Evolutionary conservation across 2,113 vertebrate genomes (phyloP), one percentile per base, ranked within the genome.

Genomic region (Neolamprologus kungweensis): DNA sequence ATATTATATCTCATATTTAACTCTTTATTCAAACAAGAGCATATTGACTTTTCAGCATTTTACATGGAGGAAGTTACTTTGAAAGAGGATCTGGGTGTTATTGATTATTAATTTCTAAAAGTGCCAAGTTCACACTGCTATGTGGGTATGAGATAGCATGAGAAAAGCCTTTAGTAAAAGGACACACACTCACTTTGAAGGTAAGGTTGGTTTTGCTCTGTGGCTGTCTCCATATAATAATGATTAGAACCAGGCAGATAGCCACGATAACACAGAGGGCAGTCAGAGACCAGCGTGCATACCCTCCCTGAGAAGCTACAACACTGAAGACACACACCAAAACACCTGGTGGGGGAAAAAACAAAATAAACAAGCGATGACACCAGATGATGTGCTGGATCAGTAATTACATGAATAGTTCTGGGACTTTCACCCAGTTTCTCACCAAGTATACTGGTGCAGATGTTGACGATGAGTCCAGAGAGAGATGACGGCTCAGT

Each of bases 141-240:
- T 42, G 21, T 47, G 35, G 10, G 21, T 13, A 51, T 55, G 16
- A 37, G 23, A 55, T 1, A 19, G 7, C 31, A 50, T 33, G 17
- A 75, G 6, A 55, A 47, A 79, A 23, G n/a, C 4, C 7, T 50
- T 6, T 5, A 17, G 9, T 17, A 8, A 91, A 50, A 21, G 31
- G 42, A 54, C 13, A 23, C 19, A 26, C 12, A 26, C 8, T 85
- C 86, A 99, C 98, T 97, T 98, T 99, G 91, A 99, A 99, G 3
- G 98, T 97, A 2, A 99, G 97, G 89, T 97, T 98, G 80, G 97
- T 96, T 92, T 98, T 98, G 97, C 98, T 99, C 94, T 99, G 97
- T 3, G 98, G 98, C 85, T 99, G 98, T 81, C 97, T 96, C 97
- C 97, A 96, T 92, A 99, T 96, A 82, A 99, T 14, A 11, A 96